Conservation (phyloP, 2,797 vertebrate genomes). For the Mormyrops attenuatus region DNA sequence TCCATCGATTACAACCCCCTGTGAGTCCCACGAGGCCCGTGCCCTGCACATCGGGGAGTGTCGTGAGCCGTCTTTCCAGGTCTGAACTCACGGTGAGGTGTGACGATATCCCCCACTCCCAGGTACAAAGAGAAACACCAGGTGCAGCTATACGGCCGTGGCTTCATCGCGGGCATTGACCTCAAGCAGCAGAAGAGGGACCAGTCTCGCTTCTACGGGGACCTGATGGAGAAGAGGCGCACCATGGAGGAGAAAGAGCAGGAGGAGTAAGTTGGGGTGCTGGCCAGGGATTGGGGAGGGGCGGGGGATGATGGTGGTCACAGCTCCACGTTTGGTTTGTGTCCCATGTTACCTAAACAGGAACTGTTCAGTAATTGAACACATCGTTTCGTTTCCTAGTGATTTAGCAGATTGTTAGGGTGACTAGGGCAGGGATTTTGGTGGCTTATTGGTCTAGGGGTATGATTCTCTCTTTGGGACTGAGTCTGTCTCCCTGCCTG, state of each 20-base stretch:
- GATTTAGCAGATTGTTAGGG: neutral
- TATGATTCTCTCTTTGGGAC: neutral
- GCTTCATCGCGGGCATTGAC: slow-evolving; percentile 95
- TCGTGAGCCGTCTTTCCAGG: neutral
- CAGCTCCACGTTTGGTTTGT: neutral
- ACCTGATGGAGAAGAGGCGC: slow-evolving; percentile 93
- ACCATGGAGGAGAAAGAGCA: slow-evolving; percentile 96
- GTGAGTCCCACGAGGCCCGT: slow-evolving; percentile 60
- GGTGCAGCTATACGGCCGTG: slow-evolving; percentile 87
- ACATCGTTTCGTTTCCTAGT: neutral
- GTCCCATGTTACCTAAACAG: neutral
- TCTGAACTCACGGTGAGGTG: neutral
- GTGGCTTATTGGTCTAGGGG: neutral
- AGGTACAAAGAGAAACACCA: slow-evolving; percentile 96
- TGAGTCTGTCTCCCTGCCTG: neutral
- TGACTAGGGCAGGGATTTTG: neutral
- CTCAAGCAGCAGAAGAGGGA: slow-evolving; percentile 96
- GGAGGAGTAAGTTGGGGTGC: slow-evolving; percentile 75
- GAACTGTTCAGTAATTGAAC: neutral
- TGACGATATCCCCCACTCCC: neutral
- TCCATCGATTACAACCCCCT: slow-evolving; percentile 94
- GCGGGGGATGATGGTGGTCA: neutral
- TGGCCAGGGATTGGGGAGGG: neutral
- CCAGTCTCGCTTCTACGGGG: slow-evolving; percentile 91
- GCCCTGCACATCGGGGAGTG: too few relatives aligned